Percentiles rank a stretch among this genome's conserved stretches.
Evolutionary conservation across 2,797 vertebrate species (phyloP).

Genomic region (Lagorchestes hirsutus): DNA sequence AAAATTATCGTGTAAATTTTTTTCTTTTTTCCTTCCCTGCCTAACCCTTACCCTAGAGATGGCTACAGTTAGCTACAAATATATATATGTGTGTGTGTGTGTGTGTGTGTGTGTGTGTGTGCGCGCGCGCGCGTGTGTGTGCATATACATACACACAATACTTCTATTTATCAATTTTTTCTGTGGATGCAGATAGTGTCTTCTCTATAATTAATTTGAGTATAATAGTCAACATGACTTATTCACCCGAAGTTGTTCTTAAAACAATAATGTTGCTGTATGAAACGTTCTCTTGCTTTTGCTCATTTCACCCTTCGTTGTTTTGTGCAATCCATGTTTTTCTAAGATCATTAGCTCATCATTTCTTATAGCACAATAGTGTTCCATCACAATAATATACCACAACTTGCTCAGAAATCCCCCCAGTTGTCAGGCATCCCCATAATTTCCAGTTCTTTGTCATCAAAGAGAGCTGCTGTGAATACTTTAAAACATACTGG

Average conservation of each 20-base stretch:
- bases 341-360: neutral
- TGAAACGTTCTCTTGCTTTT: neutral
- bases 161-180: neutral
- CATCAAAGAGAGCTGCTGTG: neutral
- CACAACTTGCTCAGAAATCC: neutral
- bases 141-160: neutral
- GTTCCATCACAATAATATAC: neutral
- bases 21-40: too few relatives aligned
- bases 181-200: neutral
- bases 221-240: neutral
- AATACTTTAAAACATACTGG: neutral
- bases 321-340: neutral
- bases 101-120: too few relatives aligned
- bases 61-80: too few relatives aligned
- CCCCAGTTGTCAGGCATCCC: neutral
- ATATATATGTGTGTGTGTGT: too few relatives aligned
- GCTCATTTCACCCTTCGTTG: neutral
- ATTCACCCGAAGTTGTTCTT: neutral
- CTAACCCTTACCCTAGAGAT: too few relatives aligned
- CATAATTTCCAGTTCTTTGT: neutral
- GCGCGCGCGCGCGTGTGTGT: too few relatives aligned
- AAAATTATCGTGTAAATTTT: too few relatives aligned
- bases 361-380: neutral
- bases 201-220: neutral
- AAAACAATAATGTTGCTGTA: neutral